Evolutionary conservation across 2,797 vertebrate genomes (phyloP).

Genomic region (Rachycentron canadum): DNA sequence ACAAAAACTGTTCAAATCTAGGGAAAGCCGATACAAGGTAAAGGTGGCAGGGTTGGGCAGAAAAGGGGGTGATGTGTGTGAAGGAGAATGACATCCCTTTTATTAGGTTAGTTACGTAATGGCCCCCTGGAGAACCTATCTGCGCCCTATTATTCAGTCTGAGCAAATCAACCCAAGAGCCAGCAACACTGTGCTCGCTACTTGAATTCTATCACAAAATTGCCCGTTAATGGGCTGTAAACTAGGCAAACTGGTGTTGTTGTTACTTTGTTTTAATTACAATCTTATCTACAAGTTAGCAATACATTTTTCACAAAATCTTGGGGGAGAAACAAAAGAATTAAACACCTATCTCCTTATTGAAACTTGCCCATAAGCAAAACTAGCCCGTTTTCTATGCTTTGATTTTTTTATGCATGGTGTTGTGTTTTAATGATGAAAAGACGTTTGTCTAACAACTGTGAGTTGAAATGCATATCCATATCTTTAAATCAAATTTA

Average conservation of each 20-base stretch:
- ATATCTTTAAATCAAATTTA: slow-evolving; percentile 14
- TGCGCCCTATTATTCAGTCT: slow-evolving; percentile 45
- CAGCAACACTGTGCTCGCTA: slow-evolving; percentile 4
- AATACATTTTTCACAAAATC: not conserved
- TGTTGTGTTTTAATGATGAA: slow-evolving; percentile 6
- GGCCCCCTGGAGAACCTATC: slow-evolving; percentile 42
- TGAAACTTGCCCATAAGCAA: slow-evolving; percentile 11
- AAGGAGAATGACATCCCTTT: slow-evolving; percentile 26
- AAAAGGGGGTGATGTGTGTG: slow-evolving; percentile 4
- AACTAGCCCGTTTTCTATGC: not conserved
- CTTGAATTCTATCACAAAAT: slow-evolving; percentile 33
- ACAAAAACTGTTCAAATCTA: slow-evolving; percentile 15
- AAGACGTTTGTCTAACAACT: not conserved
- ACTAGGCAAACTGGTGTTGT: not conserved
- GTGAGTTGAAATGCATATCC: not conserved
- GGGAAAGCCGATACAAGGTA: slow-evolving; percentile 18
- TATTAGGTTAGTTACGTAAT: slow-evolving; percentile 59
- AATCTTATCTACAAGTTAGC: slow-evolving; percentile 1
- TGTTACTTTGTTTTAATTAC: slow-evolving; percentile 20
- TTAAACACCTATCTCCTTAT: slow-evolving; percentile 1
- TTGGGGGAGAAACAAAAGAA: slow-evolving; percentile 5
- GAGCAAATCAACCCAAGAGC: slow-evolving; percentile 44
- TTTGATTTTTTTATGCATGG: slow-evolving; percentile 1
- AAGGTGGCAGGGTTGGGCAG: slow-evolving; percentile 20
- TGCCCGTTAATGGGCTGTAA: slow-evolving; percentile 7